Evolutionary conservation across 2,888 invertebrate genomes (phyloP), one percentile per base, ranked within the genome.

Genomic region (Drosophila emarginata): DNA sequence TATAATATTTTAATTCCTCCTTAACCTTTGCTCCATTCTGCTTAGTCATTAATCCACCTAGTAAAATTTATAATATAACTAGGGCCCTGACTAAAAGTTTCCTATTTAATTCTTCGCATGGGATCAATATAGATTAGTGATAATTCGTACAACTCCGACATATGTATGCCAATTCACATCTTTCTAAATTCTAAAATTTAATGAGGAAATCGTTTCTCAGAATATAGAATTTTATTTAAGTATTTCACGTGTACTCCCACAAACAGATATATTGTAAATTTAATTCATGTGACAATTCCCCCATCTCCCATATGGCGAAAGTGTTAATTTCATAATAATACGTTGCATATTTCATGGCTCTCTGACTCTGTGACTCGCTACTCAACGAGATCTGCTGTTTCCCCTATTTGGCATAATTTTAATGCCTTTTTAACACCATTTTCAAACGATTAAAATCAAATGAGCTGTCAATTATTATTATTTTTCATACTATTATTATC

Each of bases 391-490:
- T 18, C 15, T 15, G n/a, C 26, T 14, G 14, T 26, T 39, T 39
- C n/a, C 36, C 18, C 14, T 26, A n/a, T 15, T 61, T 26, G 15
- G 45, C 18, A 45, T 11, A 12, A 23, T 23, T 37, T 40, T 45
- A 72, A 72, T 61, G 54, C 26, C 52, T 64, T 74, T 79, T 69
- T 67, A 72, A 68, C 40, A 59, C 64, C 45, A 50, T 77, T 77
- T 64, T 53, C 54, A 62, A 73, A 72, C 72, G 66, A 73, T 80
- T 71, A 57, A 74, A 83, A 74, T 72, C 64, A 74, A 83, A 83
- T 78, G 76, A 76, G 71, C 74, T 86, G 87, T 62, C 80, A 83
- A 74, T 83, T 78, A 74, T 70, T 60, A 60, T 68, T 61, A 65
- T 67, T 62, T 32, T 72, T 1, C 21, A 21, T 45, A 18, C 45